Evolutionary conservation across 2,797 vertebrate genomes (phyloP), one percentile per base, ranked within the genome.

Genomic region (Anguilla megastoma): DNA sequence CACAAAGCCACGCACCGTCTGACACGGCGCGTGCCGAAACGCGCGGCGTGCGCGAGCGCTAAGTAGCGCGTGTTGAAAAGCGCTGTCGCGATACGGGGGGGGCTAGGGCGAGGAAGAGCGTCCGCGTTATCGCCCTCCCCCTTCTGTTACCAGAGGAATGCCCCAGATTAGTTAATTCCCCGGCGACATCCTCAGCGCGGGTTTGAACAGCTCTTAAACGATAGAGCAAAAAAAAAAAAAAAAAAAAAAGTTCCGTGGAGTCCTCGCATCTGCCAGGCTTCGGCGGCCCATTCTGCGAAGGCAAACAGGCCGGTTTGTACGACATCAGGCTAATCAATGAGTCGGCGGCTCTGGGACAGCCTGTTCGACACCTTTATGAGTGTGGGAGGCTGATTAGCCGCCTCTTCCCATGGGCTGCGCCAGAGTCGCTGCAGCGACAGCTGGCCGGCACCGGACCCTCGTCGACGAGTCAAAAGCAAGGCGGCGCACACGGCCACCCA

Each of bases 321-420:
- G 88, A 93, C 93, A 94, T 95, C 94, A 92, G 93, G 88, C 91
- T 93, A 91, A 95, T 96, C 95, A 95, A 96, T 96, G 94, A 94
- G 92, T 86, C 88, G 54, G 1, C 66, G 93, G 95, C 93, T 94
- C 94, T 94, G 93, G 93, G 94, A 95, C 30, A 41, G 94, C 94
- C 92, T 41, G 94, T 92, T 92, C 94, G 94, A 96, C 94, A 95
- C 94, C 93, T 96, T 96, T 96, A 96, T 96, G 94, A 95, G 95
- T 96, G 96, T 96, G 96, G 95, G 96, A 96, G 96, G 95, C 95
- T 96, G 96, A 96, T 96, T 96, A 96, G 95, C 92, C 93, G 89
- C 91, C 92, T 94, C 95, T 96, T 96, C 96, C 95, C 96, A 96
- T 95, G 95, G 95, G 94, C 92, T 91, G 92, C 93, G 92, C 94